Evolutionary conservation across 2,113 vertebrate genomes (phyloP).

Genomic region (Trogon melanurus): DNA sequence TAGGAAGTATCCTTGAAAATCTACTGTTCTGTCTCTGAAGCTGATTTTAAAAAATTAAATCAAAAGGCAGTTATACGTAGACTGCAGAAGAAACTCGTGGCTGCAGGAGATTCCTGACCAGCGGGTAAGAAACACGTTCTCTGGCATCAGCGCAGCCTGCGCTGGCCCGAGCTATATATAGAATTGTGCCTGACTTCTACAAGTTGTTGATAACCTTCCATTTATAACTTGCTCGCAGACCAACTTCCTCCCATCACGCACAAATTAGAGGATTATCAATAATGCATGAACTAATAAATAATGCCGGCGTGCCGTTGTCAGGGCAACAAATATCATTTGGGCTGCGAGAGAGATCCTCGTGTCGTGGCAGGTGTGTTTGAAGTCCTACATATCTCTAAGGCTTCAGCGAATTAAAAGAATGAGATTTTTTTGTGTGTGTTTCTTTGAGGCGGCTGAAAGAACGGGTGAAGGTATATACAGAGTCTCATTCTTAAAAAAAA

Average conservation of each 20-base stretch:
- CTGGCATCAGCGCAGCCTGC: not conserved
- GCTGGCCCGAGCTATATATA: not conserved
- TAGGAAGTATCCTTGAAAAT: not conserved
- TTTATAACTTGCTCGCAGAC: constrained; percentile 14
- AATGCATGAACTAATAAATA: constrained; percentile 17
- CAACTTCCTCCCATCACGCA: constrained; percentile 27
- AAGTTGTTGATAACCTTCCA: constrained; percentile 22
- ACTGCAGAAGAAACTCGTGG: not conserved
- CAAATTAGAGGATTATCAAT: constrained; percentile 15
- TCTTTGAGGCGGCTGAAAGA: not conserved
- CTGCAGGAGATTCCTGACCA: not conserved
- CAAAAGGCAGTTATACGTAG: not conserved
- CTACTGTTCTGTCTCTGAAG: not conserved
- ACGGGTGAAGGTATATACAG: not conserved
- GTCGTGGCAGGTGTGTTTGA: not conserved
- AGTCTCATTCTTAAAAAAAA: not conserved
- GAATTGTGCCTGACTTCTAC: not conserved
- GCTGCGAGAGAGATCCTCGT: not conserved
- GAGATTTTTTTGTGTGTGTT: not conserved
- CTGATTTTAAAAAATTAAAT: not conserved
- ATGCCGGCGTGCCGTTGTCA: not conserved
- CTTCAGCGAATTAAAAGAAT: not conserved
- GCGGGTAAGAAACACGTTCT: not conserved
- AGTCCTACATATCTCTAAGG: accelerated
- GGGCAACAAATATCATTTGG: not conserved